Percentiles rank a stretch among this genome's conserved stretches.
phyloP scores from a whole-genome alignment of 1,140 invertebrate species.

The Anthonomus grandis region DNA sequence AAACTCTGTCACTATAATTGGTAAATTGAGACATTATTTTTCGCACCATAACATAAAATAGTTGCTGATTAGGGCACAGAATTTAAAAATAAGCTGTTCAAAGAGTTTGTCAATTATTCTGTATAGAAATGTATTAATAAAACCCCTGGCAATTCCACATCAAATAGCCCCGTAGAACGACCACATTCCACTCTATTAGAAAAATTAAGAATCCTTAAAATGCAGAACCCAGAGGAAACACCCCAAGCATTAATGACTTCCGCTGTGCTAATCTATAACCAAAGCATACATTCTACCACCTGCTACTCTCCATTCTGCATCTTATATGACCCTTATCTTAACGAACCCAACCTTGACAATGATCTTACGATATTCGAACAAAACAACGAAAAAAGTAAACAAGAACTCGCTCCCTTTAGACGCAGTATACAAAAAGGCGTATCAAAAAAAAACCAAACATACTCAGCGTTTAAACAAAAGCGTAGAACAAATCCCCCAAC shows the following conservation, averaged over 20 bases:
- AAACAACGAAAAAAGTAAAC: too few species aligned
- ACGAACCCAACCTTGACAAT: too few species aligned
- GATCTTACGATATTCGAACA: too few species aligned
- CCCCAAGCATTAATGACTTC: constrained; percentile 18
- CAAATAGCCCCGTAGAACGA: constrained; percentile 29
- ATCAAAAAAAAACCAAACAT: too few species aligned
- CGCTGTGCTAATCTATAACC: constrained; percentile 27
- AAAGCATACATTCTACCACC: constrained; percentile 30
- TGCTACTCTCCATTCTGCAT: constrained; percentile 21
- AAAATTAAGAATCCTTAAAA: constrained; percentile 28
- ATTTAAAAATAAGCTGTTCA: constrained; percentile 28
- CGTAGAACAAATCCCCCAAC: too few species aligned
- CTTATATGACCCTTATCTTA: background rate
- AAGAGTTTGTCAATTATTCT: constrained; percentile 24
- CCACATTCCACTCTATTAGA: constrained; percentile 34
- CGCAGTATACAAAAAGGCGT: too few species aligned
- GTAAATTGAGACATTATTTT: background rate
- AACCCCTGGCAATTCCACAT: too few species aligned
- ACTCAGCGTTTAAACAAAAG: too few species aligned
- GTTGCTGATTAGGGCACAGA: too few species aligned
- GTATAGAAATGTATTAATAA: constrained; percentile 28
- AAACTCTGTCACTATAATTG: constrained; percentile 12
- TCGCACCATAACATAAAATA: background rate
- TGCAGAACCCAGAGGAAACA: constrained; percentile 15
- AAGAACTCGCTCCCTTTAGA: too few species aligned